Conservation (phyloP, 2,113 vertebrate genomes). For the Macroglossus sobrinus region DNA sequence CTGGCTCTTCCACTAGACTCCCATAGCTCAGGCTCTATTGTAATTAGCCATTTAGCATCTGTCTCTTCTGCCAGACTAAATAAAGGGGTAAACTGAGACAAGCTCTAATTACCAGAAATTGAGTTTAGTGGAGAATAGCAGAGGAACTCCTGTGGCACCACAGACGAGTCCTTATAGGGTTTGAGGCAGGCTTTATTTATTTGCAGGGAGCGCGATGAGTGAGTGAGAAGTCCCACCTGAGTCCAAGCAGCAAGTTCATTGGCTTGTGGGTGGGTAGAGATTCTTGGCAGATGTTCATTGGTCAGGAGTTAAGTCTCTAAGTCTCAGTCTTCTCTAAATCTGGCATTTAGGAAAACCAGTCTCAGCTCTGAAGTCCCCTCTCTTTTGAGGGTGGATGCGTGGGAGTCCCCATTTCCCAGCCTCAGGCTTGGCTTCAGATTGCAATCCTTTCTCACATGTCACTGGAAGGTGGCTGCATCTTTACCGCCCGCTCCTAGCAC, state of each 20-base stretch:
- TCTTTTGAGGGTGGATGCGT: rapidly evolving
- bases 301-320: neutral
- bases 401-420: neutral
- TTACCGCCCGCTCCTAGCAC: neutral
- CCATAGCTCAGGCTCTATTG: neutral
- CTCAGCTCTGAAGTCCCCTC: neutral
- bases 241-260: neutral
- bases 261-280: neutral
- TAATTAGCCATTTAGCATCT: neutral
- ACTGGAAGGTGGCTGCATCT: neutral
- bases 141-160: neutral
- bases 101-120: neutral
- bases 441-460: neutral
- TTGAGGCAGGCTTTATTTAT: too few species aligned
- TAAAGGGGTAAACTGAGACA: neutral
- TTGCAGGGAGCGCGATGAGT: neutral
- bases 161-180: rapidly evolving
- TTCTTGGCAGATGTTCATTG: neutral
- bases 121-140: neutral
- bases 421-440: neutral
- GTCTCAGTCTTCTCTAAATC: too few species aligned
- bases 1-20: neutral
- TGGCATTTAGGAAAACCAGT: neutral
- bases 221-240: rapidly evolving
- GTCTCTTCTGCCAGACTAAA: neutral